These are phyloP conservation scores for Trypoxylus dichotomus DNA, from an alignment of 1,140 invertebrate species.

Conservation along the genomic window DNA sequence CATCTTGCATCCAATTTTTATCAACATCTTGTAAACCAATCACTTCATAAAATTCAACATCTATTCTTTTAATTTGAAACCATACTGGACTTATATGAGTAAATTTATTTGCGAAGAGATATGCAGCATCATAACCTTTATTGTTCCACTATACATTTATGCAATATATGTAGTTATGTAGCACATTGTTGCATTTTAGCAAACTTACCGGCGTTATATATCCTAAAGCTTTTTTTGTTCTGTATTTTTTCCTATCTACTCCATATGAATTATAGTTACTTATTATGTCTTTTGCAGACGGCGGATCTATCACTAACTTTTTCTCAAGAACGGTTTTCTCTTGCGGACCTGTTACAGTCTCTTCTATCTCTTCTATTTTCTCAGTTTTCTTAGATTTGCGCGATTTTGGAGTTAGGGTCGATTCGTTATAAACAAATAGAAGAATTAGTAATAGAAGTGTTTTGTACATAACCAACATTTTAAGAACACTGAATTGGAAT, in stretches of 20 bases:
- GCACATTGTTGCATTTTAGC: slow-evolving; percentile 28
- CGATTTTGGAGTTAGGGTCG: slow-evolving; percentile 36
- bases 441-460: neutral
- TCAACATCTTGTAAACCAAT: slow-evolving; percentile 79
- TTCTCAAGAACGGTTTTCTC: slow-evolving; percentile 69
- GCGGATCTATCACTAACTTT: slow-evolving; percentile 66
- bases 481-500: neutral
- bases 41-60: slow-evolving; percentile 63
- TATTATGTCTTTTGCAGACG: slow-evolving; percentile 72
- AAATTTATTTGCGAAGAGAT: slow-evolving; percentile 87
- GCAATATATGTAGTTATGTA: slow-evolving; percentile 47
- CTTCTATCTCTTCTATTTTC: slow-evolving; percentile 34
- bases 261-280: slow-evolving; percentile 73
- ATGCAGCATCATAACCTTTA: slow-evolving; percentile 91
- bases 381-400: slow-evolving; percentile 39
- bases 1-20: slow-evolving; percentile 77
- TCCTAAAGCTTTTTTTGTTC: slow-evolving; percentile 75
- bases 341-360: slow-evolving; percentile 59
- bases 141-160: slow-evolving; percentile 80
- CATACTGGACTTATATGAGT: slow-evolving; percentile 92
- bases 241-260: slow-evolving; percentile 64
- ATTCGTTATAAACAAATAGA: neutral
- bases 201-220: slow-evolving; percentile 87
- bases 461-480: neutral
- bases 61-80: slow-evolving; percentile 77